Evolutionary conservation across 2,797 vertebrate species (phyloP), one percentile per base, ranked within the genome.

Genomic region (Ibycter americanus): DNA sequence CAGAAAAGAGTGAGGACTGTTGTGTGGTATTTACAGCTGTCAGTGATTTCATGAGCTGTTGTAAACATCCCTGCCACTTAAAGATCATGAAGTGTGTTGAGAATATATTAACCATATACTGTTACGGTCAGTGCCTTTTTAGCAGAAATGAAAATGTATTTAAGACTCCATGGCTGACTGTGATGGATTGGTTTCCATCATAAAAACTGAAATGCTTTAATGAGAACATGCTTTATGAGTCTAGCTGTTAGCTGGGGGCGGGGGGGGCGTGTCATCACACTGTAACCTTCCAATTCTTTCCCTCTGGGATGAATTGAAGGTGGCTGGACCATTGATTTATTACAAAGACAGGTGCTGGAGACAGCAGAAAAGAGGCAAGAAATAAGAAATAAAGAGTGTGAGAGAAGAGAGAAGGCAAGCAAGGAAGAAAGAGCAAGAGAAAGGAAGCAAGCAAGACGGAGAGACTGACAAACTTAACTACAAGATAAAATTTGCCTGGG

Each of bases 141-240:
- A 83, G 47, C 59, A 85, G 92, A 95, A 97, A 81, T 34, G 21
- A 95, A 97, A 96, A 93, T 55, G 62, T 67, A 79, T 85, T 73
- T 90, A 93, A 95, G 94, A 93, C n/a, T 20, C 29, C 65, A 73
- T 76, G 74, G 77, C 82, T 92, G 91, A 91, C 66, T 68, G 56
- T 95, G 87, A 95, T 83, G 79, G 92, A 95, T 97, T 91, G 67
- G 85, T 91, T 97, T 96, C 88, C 92, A 89, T 63, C 91, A 96
- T 91, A 97, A 97, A 97, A 97, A 80, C 66, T 65, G 90, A 97
- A 89, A 97, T 88, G 42, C 76, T 96, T 93, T 97, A 97, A 96
- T 96, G 94, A 95, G 83, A 93, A 83, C 29, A 52, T 72, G 61
- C 36, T 97, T 97, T 97, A 96, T 87, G 92, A 95, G 83, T 56